These are phyloP conservation scores for Cancer borealis DNA, from an alignment of 2,888 invertebrate genomes.

Conservation along the genomic window DNA sequence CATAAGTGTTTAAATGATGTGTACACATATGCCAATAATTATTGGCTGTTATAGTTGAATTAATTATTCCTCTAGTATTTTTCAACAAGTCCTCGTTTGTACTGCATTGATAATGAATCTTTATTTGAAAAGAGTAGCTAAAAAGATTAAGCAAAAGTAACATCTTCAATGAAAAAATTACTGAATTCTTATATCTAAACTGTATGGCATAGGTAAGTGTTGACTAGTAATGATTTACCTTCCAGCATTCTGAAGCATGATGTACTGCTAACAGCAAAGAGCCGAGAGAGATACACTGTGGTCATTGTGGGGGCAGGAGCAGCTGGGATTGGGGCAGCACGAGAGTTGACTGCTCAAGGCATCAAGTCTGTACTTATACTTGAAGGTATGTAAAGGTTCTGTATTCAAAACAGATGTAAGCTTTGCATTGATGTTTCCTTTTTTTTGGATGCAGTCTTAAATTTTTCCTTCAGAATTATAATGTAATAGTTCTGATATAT, in stretches of 20 bases:
- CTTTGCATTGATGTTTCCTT: neutral
- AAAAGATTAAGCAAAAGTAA: neutral
- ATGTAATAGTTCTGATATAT: neutral
- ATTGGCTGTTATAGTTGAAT: no score
- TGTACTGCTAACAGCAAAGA: neutral
- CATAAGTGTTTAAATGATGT: no score
- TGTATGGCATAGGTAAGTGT: neutral
- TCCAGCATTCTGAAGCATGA: neutral
- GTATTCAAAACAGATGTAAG: neutral
- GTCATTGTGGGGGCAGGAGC: slow-evolving; percentile 84
- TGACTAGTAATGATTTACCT: neutral
- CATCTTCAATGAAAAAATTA: neutral
- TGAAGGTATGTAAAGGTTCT: slow-evolving; percentile 81
- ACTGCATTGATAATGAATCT: no score
- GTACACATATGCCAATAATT: no score
- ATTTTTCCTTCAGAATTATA: neutral
- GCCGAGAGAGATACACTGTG: slow-evolving; percentile 79
- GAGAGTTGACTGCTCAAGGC: slow-evolving; percentile 81
- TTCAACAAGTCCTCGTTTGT: no score
- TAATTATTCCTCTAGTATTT: no score
- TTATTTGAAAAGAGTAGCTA: neutral
- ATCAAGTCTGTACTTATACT: slow-evolving; percentile 82
- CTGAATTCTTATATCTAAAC: neutral
- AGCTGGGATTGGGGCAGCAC: slow-evolving; percentile 84
- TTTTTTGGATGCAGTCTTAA: neutral